Evolutionary conservation across 35 echinoderm and acorn worm genomes (phyloP).

Genomic region (Chiridota heheva): DNA sequence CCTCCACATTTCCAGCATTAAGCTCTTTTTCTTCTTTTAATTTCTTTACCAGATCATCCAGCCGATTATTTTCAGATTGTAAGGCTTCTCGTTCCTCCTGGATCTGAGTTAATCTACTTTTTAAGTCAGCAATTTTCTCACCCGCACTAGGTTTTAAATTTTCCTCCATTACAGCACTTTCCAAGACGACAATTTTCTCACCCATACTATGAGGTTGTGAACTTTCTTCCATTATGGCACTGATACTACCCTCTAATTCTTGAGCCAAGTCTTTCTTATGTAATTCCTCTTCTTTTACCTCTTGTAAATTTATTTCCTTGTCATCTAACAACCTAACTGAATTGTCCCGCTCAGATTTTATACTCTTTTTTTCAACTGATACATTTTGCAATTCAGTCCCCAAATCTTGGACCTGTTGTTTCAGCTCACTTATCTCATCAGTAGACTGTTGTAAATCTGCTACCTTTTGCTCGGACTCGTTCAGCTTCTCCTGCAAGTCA

Average conservation of each 20-base stretch:
- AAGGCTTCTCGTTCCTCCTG: too few relatives aligned
- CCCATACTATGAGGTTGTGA: too few relatives aligned
- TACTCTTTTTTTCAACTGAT: conserved; percentile 31
- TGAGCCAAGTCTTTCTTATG: too few relatives aligned
- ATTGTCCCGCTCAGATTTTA: conserved; percentile 3
- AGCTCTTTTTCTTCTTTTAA: conserved; percentile 1
- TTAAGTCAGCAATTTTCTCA: too few relatives aligned
- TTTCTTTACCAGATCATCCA: not conserved
- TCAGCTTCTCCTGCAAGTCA: conserved; percentile 25
- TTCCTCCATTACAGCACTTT: too few relatives aligned
- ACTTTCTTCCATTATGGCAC: too few relatives aligned
- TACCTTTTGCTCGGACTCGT: conserved; percentile 3
- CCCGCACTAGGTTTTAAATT: too few relatives aligned
- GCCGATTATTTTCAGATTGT: conserved; percentile 19
- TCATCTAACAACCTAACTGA: conserved; percentile 30
- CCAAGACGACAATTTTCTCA: too few relatives aligned
- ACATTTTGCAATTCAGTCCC: conserved; percentile 41
- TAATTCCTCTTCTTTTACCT: too few relatives aligned
- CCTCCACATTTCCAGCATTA: not conserved
- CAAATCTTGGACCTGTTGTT: conserved; percentile 21
- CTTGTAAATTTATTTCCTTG: conserved; percentile 4
- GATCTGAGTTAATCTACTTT: too few relatives aligned
- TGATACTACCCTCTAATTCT: too few relatives aligned
- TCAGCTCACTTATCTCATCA: not conserved
- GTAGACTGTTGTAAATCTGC: not conserved